Evolutionary conservation across 2,113 vertebrate genomes (phyloP).

Genomic region (Sapajus apella): DNA sequence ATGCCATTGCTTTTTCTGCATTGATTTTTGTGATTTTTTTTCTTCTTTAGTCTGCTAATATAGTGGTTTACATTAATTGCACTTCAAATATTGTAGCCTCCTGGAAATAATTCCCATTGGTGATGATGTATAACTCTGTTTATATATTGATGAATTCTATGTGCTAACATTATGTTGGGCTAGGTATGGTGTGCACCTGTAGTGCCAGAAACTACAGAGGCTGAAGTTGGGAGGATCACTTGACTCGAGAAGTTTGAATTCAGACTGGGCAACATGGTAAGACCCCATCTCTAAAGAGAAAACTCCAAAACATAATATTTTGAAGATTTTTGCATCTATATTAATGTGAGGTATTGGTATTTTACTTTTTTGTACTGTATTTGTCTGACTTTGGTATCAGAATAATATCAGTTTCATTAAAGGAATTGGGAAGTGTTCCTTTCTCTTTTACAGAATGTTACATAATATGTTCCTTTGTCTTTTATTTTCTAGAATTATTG

Average conservation of each 20-base stretch:
- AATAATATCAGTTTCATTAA: not conserved
- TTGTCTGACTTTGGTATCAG: not conserved
- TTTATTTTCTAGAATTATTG: not conserved
- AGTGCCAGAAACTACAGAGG: not conserved
- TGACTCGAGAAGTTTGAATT: not conserved
- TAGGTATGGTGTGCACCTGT: not conserved
- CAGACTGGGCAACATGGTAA: not conserved
- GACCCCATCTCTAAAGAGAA: not conserved
- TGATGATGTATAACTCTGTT: not conserved
- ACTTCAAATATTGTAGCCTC: not conserved
- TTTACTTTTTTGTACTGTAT: not conserved
- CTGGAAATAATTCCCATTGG: not conserved
- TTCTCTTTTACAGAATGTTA: too few relatives aligned
- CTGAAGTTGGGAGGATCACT: not conserved
- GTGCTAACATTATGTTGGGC: not conserved
- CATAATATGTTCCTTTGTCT: too few relatives aligned
- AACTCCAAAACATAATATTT: not conserved
- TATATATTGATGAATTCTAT: not conserved
- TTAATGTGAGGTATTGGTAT: not conserved
- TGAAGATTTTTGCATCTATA: not conserved
- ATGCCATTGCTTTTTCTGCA: not conserved
- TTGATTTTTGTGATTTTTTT: not conserved
- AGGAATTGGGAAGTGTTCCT: not conserved
- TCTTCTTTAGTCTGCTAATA: not conserved
- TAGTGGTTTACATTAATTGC: not conserved